A percentile compares a stretch with the other conserved stretches of the same genome.
phyloP scores from a whole-genome alignment of 2,888 invertebrate species.

The Oscheius onirici region DNA sequence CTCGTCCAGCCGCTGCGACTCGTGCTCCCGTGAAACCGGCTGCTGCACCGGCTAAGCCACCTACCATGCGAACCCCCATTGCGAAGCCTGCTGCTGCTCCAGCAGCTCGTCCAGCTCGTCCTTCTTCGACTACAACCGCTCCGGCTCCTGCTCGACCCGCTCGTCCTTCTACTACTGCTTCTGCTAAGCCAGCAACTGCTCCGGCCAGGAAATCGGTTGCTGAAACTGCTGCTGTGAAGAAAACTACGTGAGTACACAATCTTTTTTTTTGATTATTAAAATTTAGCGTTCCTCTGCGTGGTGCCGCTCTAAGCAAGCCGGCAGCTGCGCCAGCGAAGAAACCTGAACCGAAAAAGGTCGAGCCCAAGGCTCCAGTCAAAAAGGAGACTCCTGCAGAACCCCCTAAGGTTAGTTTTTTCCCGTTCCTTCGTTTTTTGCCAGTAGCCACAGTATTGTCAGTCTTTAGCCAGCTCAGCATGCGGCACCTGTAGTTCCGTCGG shows the following conservation, averaged over 20 bases:
- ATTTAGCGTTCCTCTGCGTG: background rate
- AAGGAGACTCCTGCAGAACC: background rate
- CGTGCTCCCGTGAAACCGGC: background rate
- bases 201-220: background rate
- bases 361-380: background rate
- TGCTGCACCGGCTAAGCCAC: slow-evolving; percentile 1
- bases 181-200: background rate
- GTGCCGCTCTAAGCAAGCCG: slow-evolving; percentile 5
- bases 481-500: slow-evolving; percentile 1
- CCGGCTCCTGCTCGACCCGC: slow-evolving; percentile 3
- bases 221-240: slow-evolving; percentile 2
- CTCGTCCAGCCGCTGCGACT: background rate
- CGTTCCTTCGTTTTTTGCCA: background rate
- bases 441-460: slow-evolving; percentile 5
- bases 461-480: slow-evolving; percentile 24
- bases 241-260: slow-evolving; percentile 5
- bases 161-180: background rate
- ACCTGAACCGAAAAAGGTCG: slow-evolving; percentile 3
- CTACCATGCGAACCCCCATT: background rate
- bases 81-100: background rate
- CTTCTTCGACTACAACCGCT: slow-evolving; percentile 7
- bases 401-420: slow-evolving; percentile 5
- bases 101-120: background rate
- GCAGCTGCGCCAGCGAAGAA: slow-evolving; percentile 10
- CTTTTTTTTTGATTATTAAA: background rate